Percentiles rank a stretch among this genome's conserved stretches.
Conservation (phyloP, 2,797 vertebrate species). For the Australoheros facetus region DNA sequence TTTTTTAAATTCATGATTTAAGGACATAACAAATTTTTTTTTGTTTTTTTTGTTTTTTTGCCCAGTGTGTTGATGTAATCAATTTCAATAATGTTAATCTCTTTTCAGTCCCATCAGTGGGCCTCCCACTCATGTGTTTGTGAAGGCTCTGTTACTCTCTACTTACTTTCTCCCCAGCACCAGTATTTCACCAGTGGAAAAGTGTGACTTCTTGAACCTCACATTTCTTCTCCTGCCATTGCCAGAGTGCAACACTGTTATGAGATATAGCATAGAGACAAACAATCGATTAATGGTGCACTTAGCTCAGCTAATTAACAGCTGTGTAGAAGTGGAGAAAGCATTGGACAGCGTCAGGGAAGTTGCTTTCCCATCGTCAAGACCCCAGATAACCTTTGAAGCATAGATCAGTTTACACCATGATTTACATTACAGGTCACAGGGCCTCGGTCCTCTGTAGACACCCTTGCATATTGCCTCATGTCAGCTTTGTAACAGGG, state of each 20-base stretch:
- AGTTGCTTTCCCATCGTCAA: constrained; percentile 54
- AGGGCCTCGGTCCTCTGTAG: constrained; percentile 18
- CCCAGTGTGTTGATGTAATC: constrained; percentile 11
- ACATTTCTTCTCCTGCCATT: constrained; percentile 65
- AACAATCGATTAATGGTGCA: constrained; percentile 84
- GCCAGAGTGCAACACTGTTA: constrained; percentile 66
- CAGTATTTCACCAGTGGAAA: constrained; percentile 50
- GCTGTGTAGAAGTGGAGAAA: constrained; percentile 70
- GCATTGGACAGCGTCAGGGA: constrained; percentile 60
- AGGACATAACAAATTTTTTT: neutral
- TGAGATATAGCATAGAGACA: constrained; percentile 79
- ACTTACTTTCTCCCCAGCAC: constrained; percentile 19
- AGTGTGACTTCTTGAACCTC: constrained; percentile 70
- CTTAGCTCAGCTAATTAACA: constrained; percentile 83
- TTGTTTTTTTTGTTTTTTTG: neutral
- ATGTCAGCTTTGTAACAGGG: constrained; percentile 19
- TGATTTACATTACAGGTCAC: constrained; percentile 47
- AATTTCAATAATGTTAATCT: constrained; percentile 14
- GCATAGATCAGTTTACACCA: constrained; percentile 61
- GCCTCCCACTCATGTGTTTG: constrained; percentile 23
- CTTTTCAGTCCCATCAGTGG: constrained; percentile 2
- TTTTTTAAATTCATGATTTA: neutral
- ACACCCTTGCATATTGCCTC: constrained; percentile 9
- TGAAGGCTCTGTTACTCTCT: constrained; percentile 29
- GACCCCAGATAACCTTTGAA: constrained; percentile 66